Percentiles rank a stretch among this genome's conserved stretches.
Evolutionary conservation across 2,888 invertebrate species (phyloP).

Genomic region (Lucinisca nassula): DNA sequence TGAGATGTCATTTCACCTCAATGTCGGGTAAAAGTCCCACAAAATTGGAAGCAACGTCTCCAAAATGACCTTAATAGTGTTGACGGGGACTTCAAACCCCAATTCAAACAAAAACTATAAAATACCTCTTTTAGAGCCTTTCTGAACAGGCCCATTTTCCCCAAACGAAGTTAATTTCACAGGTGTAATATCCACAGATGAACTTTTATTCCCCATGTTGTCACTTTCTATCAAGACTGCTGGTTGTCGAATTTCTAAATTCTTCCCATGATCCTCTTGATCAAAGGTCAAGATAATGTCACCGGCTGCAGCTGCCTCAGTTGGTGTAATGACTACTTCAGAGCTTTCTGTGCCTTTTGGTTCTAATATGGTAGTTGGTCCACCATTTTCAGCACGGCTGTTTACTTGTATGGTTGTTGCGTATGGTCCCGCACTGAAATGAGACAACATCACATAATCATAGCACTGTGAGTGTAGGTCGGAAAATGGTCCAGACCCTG

Average conservation of each 20-base stretch:
- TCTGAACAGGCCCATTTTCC: constrained; percentile 7
- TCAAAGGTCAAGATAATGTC: constrained; percentile 12
- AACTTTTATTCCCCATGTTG: constrained; percentile 6
- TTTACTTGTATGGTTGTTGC: neutral
- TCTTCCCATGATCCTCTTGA: neutral
- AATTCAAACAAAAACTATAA: too few relatives aligned
- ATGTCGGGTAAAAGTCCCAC: too few relatives aligned
- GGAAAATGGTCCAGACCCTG: too few relatives aligned
- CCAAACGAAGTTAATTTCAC: neutral
- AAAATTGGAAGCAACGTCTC: too few relatives aligned
- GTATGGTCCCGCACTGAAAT: neutral
- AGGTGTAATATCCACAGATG: neutral
- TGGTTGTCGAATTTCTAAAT: neutral
- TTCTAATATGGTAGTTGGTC: neutral
- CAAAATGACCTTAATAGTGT: too few relatives aligned
- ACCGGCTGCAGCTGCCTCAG: constrained; percentile 55
- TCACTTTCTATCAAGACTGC: neutral
- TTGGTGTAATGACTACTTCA: constrained; percentile 55
- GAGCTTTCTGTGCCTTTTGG: constrained; percentile 6
- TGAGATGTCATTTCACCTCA: too few relatives aligned
- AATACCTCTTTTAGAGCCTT: constrained; percentile 23
- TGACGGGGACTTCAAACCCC: too few relatives aligned
- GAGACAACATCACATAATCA: neutral
- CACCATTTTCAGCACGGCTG: neutral
- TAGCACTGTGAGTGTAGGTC: too few relatives aligned